Base-by-base conservation (phyloP, 2,797 vertebrate species). In the Botia kubotai region DNA sequence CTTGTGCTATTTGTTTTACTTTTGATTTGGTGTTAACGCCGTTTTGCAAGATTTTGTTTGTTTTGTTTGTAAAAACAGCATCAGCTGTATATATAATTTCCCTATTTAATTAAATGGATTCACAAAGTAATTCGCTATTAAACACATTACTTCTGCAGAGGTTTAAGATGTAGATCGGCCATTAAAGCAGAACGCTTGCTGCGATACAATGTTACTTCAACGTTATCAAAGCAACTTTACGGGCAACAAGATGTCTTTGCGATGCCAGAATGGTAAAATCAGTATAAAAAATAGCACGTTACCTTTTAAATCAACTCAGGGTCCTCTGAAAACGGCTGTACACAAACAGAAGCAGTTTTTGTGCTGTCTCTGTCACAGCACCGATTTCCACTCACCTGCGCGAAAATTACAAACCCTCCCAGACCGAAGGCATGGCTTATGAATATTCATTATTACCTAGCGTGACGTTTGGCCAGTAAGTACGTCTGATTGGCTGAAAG, bases 341-440 rank as follows among this genome's bases (percentile, higher is more conserved):
- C 1, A 58, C 12, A 60, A 58, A 26, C 57, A 60, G 1, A 58
- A 63, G 26, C 23, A 17, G 60, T 17, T 63, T 13, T 29, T 63
- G 13, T 62, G 58, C 12, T 6, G 12, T 60, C 29, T 77, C 23
- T 33, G 2, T 55, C 13, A 14, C 4, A 14, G 33, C 60, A 63
- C 4, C 1, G 39, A 63, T 13, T 75, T 50, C 6, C 7, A 21
- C 23, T 77, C 55, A 78, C 76, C 66, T 78, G 66, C 12, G 0
- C 29, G 2, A 29, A 29, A 2, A 29, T 16, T 43, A 12, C n/a
- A 0, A 58, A 77, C 0, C 8, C 19, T 52, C 6, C 2, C 16
- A 19, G 6, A 17, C 12, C 17, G 50, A 43, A 48, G 36, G 10
- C 11, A 29, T 7, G 16, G 21, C 21, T 69, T 17, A 69, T 77